Conservation (phyloP, 2,113 vertebrate genomes). For the Paedocypris sp. region DNA sequence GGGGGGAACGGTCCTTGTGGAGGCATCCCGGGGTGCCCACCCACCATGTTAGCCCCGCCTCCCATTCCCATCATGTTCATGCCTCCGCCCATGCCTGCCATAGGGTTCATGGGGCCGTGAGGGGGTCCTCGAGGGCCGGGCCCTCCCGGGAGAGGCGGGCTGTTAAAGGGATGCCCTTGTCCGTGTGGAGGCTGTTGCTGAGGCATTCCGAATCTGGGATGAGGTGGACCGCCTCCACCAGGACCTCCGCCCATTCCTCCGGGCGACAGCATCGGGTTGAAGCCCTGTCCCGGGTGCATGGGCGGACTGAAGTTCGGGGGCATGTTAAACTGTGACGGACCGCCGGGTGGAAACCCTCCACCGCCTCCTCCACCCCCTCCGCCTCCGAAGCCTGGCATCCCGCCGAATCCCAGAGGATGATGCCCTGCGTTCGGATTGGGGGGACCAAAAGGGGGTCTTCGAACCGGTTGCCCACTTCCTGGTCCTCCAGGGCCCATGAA, state of each 20-base stretch:
- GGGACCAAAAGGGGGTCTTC: slow-evolving; percentile 68
- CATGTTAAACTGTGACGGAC: slow-evolving; percentile 75
- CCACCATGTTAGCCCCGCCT: slow-evolving; percentile 62
- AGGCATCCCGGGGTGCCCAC: slow-evolving; percentile 68
- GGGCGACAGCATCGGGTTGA: slow-evolving; percentile 86
- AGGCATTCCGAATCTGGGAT: slow-evolving; percentile 64
- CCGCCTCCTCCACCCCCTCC: slow-evolving; percentile 53
- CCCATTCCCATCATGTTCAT: too few relatives aligned
- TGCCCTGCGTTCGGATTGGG: slow-evolving; percentile 58
- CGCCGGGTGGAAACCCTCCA: slow-evolving; percentile 63
- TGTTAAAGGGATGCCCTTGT: slow-evolving; percentile 66
- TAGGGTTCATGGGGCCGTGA: slow-evolving; percentile 57
- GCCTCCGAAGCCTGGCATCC: slow-evolving; percentile 64
- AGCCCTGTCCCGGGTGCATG: slow-evolving; percentile 74
- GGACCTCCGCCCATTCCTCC: slow-evolving; percentile 55
- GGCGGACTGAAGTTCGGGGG: slow-evolving; percentile 88
- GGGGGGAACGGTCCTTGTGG: slow-evolving; percentile 83
- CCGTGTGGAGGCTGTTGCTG: slow-evolving; percentile 65
- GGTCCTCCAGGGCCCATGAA: slow-evolving; percentile 61
- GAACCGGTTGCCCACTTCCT: slow-evolving; percentile 56
- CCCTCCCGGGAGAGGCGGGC: slow-evolving; percentile 62
- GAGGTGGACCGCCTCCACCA: slow-evolving; percentile 60
- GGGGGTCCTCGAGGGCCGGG: slow-evolving; percentile 62
- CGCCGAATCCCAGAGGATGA: slow-evolving; percentile 79
- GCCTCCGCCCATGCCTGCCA: slow-evolving; percentile 60